Base-by-base conservation (phyloP, 1,140 invertebrate genomes). In the Drosophila fuyamai region DNA sequence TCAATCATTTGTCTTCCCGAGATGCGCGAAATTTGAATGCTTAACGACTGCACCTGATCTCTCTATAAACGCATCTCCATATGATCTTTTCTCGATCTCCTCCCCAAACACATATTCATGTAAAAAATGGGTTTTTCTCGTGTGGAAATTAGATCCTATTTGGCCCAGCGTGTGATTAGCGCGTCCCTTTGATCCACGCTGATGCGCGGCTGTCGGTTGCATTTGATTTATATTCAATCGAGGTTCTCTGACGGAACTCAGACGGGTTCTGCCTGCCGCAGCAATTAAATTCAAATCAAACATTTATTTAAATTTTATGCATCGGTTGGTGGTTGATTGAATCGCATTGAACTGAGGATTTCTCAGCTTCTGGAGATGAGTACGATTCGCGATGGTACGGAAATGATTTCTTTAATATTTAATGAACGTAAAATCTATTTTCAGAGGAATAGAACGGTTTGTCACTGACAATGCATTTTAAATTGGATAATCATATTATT, bases 71-170 rank as follows among this genome's bases (percentile, higher is more conserved):
- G 50, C 74, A 81, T 81, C 55, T 54, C 67, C 65, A 71, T 71
- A 60, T 18, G 32, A 43, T 56, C 57, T 44, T 55, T 55, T 41
- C 40, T 67, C 70, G 14, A 46, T 32, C 4, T 32, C 27, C 5
- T 1, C 47, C n/a, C 27, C n/a, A 5, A 18, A 18, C 59, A 13
- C 48, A 51, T 43, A 47, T 61, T 18, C 53, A n/a, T 47, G 78
- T 56, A 82, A 81, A 70, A 84, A 81, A 78, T 78, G 74, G 66
- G 73, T 58, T 80, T 76, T 59, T 66, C 59, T 71, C 67, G 77
- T 89, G 85, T 84, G 85, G 84, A 89, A 89, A 89, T 89, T 90
- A 89, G 85, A 90, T 89, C 84, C 84, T 89, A 84, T 90, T 89
- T 90, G 85, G 81, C 84, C 57, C 85, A 90, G 84, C 84, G 74